A percentile compares a stretch with the other conserved stretches of the same genome.
These are phyloP conservation scores for Epistrophella euchroma DNA, from an alignment of 2,888 invertebrate genomes.

Conservation along the genomic window DNA sequence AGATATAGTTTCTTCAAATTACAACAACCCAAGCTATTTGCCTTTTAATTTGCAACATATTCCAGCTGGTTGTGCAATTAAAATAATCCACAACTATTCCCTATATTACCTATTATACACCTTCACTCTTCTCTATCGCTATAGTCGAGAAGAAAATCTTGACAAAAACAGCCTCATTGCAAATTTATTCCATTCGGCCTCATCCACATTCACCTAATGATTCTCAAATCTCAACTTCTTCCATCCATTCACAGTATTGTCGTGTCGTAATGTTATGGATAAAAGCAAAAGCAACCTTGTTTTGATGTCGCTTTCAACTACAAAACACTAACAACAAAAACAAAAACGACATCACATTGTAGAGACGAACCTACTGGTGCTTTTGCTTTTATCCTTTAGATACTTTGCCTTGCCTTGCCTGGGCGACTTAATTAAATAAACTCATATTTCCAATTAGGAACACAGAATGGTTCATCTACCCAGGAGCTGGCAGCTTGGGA, in stretches of 20 bases:
- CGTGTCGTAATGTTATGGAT: slow-evolving; percentile 14
- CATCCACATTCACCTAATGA: slow-evolving; percentile 55
- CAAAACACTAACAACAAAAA: slow-evolving; percentile 4
- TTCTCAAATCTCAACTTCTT: slow-evolving; percentile 40
- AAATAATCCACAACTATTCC: slow-evolving; percentile 52
- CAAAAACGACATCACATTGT: background rate
- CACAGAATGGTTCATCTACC: slow-evolving; percentile 56
- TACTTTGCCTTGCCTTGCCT: slow-evolving; percentile 19
- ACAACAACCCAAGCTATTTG: slow-evolving; percentile 32
- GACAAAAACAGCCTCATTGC: slow-evolving; percentile 50
- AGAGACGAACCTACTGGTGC: background rate
- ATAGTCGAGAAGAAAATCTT: slow-evolving; percentile 1
- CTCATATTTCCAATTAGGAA: slow-evolving; percentile 70
- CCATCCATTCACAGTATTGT: slow-evolving; percentile 48
- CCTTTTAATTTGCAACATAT: slow-evolving; percentile 44
- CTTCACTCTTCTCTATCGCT: background rate
- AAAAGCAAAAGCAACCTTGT: slow-evolving; percentile 22
- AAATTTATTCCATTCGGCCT: slow-evolving; percentile 43
- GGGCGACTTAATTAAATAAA: slow-evolving; percentile 72
- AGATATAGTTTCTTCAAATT: slow-evolving; percentile 32
- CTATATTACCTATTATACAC: background rate
- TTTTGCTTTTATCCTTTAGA: slow-evolving; percentile 24
- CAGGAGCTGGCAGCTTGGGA: slow-evolving; percentile 51
- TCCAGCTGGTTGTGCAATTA: slow-evolving; percentile 51
- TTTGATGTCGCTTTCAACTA: slow-evolving; percentile 26